These are phyloP conservation scores for Aromia moschata DNA, from an alignment of 2,888 invertebrate species.

Conservation along the genomic window DNA sequence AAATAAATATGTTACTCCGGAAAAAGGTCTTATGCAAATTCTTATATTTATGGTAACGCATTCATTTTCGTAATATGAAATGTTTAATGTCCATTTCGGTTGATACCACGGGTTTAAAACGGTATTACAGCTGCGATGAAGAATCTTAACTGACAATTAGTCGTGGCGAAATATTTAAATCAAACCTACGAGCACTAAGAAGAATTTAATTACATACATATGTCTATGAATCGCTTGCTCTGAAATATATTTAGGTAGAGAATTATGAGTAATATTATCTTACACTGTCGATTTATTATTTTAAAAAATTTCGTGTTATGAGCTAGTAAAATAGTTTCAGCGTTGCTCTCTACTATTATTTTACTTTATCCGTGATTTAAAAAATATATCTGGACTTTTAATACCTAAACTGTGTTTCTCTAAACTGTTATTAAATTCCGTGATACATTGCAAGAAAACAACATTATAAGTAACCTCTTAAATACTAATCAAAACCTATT, in stretches of 20 bases:
- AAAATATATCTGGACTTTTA: not conserved
- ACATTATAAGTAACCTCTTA: not conserved
- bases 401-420: slow-evolving; percentile 2
- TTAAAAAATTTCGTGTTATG: no score
- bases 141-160: no score
- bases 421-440: slow-evolving; percentile 36
- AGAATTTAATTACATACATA: no score
- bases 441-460: slow-evolving; percentile 35
- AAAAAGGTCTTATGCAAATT: not conserved
- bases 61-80: not conserved
- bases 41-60: not conserved
- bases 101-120: not conserved
- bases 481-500: no score
- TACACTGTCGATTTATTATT: no score
- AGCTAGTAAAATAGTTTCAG: no score
- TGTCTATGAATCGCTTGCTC: no score
- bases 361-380: not conserved
- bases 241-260: no score
- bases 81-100: not conserved
- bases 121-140: slow-evolving; percentile 2
- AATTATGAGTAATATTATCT: no score
- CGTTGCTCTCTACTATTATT: not conserved
- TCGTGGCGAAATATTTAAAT: no score
- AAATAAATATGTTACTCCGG: not conserved
- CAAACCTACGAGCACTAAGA: no score